These are phyloP conservation scores for Cerastoderma edule DNA, from an alignment of 2,888 invertebrate genomes.

Conservation along the genomic window DNA sequence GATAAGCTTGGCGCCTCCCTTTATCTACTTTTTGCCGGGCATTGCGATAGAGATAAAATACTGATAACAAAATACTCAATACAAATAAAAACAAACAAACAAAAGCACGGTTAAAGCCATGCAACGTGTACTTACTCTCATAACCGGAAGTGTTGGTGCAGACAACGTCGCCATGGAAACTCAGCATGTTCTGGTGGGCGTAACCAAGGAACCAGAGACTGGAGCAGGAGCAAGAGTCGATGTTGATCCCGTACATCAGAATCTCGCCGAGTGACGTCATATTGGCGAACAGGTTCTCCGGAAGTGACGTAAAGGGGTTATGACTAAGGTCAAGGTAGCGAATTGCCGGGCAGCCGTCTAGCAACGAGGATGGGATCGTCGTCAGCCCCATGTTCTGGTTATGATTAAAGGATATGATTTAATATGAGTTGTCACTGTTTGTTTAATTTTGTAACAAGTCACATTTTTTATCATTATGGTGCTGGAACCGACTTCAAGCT, in stretches of 20 bases:
- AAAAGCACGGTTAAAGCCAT: neutral
- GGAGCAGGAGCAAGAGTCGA: conserved; percentile 35
- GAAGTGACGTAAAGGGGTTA: conserved; percentile 35
- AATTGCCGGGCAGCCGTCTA: conserved; percentile 32
- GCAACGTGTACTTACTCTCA: conserved; percentile 1
- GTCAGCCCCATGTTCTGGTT: conserved; percentile 48
- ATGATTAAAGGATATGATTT: no score
- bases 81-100: no score
- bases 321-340: conserved; percentile 52
- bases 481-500: no score
- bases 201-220: conserved; percentile 37
- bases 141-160: conserved; percentile 35
- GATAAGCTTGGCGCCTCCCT: no score
- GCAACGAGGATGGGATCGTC: conserved; percentile 23
- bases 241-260: conserved; percentile 41
- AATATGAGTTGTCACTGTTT: no score
- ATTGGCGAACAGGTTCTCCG: conserved; percentile 25
- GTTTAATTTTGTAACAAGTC: no score
- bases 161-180: conserved; percentile 44
- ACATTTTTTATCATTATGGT: no score
- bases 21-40: no score
- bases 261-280: conserved; percentile 36
- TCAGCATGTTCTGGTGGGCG: conserved; percentile 37
- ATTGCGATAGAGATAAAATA: no score
- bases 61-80: no score